Conservation (phyloP, 2,797 vertebrate species). For the Sorex maritimensis region DNA sequence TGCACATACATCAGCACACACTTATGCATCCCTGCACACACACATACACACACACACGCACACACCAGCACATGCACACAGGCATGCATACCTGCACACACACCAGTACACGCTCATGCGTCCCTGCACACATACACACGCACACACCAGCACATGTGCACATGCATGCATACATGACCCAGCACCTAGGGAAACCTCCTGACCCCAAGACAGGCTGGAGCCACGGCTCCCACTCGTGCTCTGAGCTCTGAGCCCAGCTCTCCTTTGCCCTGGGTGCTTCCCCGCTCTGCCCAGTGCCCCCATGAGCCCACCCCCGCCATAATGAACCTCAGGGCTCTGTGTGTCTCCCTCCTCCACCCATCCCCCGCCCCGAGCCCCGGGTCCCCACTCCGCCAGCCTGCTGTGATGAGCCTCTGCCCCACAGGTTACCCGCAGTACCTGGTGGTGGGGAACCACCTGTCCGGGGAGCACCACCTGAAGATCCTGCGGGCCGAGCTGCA, state of each 20-base stretch:
- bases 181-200: neutral
- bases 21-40: no score
- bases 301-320: no score
- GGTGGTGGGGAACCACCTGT: constrained; percentile 96
- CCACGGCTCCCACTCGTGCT: neutral
- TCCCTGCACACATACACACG: no score
- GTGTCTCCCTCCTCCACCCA: neutral
- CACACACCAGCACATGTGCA: no score
- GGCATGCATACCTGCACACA: no score
- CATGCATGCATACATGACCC: neutral
- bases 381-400: no score
- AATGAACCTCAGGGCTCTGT: no score
- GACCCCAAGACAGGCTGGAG: neutral
- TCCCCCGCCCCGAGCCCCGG: neutral
- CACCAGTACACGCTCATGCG: no score
- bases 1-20: no score
- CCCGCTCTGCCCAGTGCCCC: neutral
- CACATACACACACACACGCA: no score
- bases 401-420: neutral
- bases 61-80: no score
- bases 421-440: constrained; percentile 98
- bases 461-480: constrained; percentile 97
- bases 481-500: constrained; percentile 97
- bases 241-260: neutral
- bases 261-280: no score